Evolutionary conservation across 2,113 vertebrate genomes (phyloP).

Genomic region (Burhinus bistriatus): DNA sequence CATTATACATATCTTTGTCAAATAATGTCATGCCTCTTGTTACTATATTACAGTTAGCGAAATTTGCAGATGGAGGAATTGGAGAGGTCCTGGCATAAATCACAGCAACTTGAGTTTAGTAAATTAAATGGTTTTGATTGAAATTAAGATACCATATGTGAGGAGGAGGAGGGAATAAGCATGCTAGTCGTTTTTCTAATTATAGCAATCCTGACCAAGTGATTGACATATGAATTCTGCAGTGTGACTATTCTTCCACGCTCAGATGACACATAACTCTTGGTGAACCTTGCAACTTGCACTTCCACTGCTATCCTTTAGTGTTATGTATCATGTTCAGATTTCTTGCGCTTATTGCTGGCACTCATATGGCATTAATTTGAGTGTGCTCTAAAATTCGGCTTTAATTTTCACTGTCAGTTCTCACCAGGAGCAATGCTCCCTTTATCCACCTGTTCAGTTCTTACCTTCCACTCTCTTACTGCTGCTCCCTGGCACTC

Average conservation of each 20-base stretch:
- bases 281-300: not conserved
- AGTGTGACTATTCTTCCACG: not conserved
- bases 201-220: not conserved
- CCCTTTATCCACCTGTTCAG: not conserved
- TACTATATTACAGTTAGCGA: not conserved
- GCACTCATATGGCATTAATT: not conserved
- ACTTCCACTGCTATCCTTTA: not conserved
- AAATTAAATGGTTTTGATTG: not conserved
- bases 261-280: not conserved
- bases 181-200: not conserved
- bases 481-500: not conserved
- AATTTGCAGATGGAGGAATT: not conserved
- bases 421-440: not conserved
- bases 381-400: not conserved
- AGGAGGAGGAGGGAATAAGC: not conserved
- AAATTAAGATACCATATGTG: not conserved
- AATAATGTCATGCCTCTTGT: not conserved
- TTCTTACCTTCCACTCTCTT: not conserved
- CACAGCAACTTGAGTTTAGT: not conserved
- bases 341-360: not conserved
- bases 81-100: not conserved
- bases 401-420: not conserved
- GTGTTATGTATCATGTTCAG: not conserved
- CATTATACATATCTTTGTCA: not conserved
- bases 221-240: not conserved